Evolutionary conservation across 2,113 vertebrate genomes (phyloP), one percentile per base, ranked within the genome.

Genomic region (Vimba vimba): DNA sequence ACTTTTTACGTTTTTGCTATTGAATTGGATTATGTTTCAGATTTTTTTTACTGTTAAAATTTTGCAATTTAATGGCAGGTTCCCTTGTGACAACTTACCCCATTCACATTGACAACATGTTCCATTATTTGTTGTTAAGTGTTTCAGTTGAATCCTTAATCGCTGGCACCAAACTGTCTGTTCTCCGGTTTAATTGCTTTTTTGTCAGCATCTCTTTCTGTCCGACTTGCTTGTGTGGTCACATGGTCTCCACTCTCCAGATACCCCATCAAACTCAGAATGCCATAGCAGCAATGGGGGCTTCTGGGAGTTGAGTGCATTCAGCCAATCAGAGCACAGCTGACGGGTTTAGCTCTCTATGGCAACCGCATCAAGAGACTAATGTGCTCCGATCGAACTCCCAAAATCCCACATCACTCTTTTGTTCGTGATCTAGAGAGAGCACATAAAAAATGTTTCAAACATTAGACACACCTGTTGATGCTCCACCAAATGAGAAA

Each of bases 341-440:
- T 55, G 9, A 87, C 8, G 52, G 66, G 60, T 87, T 90, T 84
- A 82, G 30, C 75, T 91, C 84, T 27, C 89, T 82, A 89, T 87
- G 87, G 87, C 71, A 82, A 92, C 80, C 17, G 76, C 43, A 87
- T 92, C 89, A 86, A 83, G 60, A 87, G 90, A 92, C 76, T 43
- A 59, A 19, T 78, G 64, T 78, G 39, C 52, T 66, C n/a, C 83
- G 83, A 83, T 81, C 73, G 36, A 75, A 85, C 74, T 82, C 78
- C 68, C 47, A 45, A 64, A 80, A 82, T 79, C 33, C 52, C 76
- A 52, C 25, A 66, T 82, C 57, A 66, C 6, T 78, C 75, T 79
- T 13, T 52, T 59, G 36, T 85, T 55, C 10, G 1, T 52, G 33
- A 59, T 43, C 23, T 23, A 27, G 27, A 57, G 27, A 36, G 19